These are phyloP conservation scores for Onychostruthus taczanowskii DNA, from an alignment of 2,113 vertebrate genomes.

Conservation along the genomic window DNA sequence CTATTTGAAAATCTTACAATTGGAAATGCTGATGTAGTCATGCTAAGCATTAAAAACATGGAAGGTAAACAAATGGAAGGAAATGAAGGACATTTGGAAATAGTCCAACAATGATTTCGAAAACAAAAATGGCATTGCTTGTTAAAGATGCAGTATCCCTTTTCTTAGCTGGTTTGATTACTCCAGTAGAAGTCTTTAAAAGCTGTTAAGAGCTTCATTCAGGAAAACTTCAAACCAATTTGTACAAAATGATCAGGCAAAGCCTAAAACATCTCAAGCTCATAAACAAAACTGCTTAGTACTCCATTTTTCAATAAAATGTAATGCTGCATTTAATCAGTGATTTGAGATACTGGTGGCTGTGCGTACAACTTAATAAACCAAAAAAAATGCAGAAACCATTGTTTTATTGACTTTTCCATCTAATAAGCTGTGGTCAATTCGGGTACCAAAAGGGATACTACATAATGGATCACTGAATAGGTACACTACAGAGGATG, in stretches of 20 bases:
- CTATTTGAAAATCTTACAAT: constrained; percentile 51
- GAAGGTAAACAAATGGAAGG: constrained; percentile 71
- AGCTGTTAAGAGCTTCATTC: constrained; percentile 53
- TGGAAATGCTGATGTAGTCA: constrained; percentile 67
- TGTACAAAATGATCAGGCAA: constrained; percentile 59
- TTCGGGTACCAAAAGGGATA: constrained; percentile 64
- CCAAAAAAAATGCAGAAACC: constrained; percentile 20
- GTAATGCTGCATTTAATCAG: constrained; percentile 49
- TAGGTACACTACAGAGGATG: constrained; percentile 41
- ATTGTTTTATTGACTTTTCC: constrained; percentile 30
- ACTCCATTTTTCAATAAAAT: constrained; percentile 8
- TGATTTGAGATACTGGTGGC: constrained; percentile 17
- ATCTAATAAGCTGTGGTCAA: background rate
- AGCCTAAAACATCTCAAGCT: constrained; percentile 39
- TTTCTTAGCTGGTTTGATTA: constrained; percentile 71
- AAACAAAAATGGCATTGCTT: constrained; percentile 68
- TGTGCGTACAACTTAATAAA: background rate
- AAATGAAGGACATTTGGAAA: constrained; percentile 73
- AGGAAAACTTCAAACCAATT: constrained; percentile 57
- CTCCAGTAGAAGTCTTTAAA: constrained; percentile 50
- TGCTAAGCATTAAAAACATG: constrained; percentile 71
- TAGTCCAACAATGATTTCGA: constrained; percentile 61
- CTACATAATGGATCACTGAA: constrained; percentile 47
- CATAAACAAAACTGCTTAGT: constrained; percentile 33
- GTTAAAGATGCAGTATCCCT: constrained; percentile 82